Base-by-base conservation (phyloP, 2,888 invertebrate species). In the Cosmia pyralina region DNA sequence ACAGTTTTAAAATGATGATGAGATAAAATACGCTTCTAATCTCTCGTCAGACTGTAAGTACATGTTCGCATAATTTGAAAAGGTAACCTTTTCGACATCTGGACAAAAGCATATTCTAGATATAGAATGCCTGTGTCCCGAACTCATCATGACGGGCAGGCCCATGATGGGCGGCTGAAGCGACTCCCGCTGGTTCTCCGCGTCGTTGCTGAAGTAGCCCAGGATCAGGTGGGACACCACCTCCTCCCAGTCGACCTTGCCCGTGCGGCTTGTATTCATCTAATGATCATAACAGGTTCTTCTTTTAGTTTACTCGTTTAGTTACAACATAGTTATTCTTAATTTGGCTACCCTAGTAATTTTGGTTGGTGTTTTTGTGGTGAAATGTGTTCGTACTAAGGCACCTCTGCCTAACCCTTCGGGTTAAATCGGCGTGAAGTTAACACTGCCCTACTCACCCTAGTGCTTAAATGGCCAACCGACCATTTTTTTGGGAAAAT, bases 221-320 rank as follows among this genome's bases (percentile, higher is more conserved):
- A 98, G 94, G 76, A 98, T 96, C 81, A 98, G 94, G 93, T 98
- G 97, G 0, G 98, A 98, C 46, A 98, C 97, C 87, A 98, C 97
- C 92, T 98, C 98, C 89, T 98, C 97, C 98, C 98, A 98, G 81
- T 94, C 97, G 84, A 93, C 96, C 92, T 94, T 92, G 59, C 96
- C 96, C 82, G 97, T 96, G 11, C 96, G 95, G 85, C 95, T 96
- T 72, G 96, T 96, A 87, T 97, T 97, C 81, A 97, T 97, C 97
- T 97, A 63, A 62, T 97, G 62, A 63, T n/a, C 19, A 53, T 48
- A 46, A 59, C n/a, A n/a, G 15, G 15, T n/a, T 48, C 48, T 48
- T 48, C 8, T 48, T 63, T 50, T 10, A 48, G 19, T 48, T 63
- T 28, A 46, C 2, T 46, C 6, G 11, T 62, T 28, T 22, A 4